Conservation (phyloP, 2,797 vertebrate species). For the Phalloptychus januarius region DNA sequence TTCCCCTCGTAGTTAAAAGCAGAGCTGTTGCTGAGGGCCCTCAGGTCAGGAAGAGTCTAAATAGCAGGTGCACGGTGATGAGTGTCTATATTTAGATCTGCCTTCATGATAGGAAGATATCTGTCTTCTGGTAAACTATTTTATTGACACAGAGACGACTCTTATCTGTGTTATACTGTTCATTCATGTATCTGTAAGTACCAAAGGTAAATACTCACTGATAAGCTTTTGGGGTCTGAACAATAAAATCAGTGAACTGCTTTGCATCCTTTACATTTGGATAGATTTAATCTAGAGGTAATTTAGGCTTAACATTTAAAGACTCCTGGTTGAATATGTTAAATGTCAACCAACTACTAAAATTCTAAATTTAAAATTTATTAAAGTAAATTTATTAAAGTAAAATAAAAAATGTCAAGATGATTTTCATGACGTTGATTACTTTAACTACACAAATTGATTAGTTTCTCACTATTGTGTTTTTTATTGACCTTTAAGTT, state of each 20-base stretch:
- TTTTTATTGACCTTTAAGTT: neutral
- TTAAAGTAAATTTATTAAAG: too few relatives aligned
- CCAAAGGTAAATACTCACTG: neutral
- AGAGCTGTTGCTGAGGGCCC: constrained; percentile 75
- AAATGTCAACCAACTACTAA: neutral
- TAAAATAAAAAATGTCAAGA: neutral
- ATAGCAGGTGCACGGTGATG: constrained; percentile 71
- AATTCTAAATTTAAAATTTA: too few relatives aligned
- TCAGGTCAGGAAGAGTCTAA: constrained; percentile 47
- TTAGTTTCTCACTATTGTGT: neutral
- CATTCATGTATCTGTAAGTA: neutral
- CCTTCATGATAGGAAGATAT: constrained; percentile 52
- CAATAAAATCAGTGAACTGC: neutral
- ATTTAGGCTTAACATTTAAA: neutral
- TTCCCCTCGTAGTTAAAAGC: constrained; percentile 61
- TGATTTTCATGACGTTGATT: neutral
- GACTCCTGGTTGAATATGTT: neutral
- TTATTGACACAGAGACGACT: constrained; percentile 28
- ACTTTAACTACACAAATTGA: neutral
- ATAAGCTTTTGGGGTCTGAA: neutral
- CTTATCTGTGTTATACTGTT: neutral
- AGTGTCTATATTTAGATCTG: constrained; percentile 70
- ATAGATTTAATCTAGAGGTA: neutral
- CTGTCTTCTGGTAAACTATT: constrained; percentile 50
- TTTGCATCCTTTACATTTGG: neutral